A percentile compares a stretch with the other conserved stretches of the same genome.
Conservation (phyloP, 2,113 vertebrate species). For the Psittacus erithacus region DNA sequence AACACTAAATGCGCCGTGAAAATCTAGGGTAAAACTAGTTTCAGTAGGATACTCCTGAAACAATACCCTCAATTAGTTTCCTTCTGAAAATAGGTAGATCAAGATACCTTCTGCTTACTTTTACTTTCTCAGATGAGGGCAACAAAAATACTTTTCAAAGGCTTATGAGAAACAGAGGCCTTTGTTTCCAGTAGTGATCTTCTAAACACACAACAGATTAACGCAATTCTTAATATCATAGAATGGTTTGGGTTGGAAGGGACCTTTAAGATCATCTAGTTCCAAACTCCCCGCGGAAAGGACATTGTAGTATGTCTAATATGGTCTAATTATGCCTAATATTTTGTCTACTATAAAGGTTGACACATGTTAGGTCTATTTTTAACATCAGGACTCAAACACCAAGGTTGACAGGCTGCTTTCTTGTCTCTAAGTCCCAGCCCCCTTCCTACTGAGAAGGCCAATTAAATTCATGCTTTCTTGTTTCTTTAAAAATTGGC, state of each 20-base stretch:
- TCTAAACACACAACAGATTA: accelerated
- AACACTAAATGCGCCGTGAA: neutral
- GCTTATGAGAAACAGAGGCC: neutral
- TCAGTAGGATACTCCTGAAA: neutral
- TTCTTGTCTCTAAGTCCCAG: neutral
- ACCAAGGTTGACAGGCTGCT: neutral
- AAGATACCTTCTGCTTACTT: neutral
- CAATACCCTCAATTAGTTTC: neutral
- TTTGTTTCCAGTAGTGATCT: neutral
- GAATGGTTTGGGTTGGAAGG: neutral
- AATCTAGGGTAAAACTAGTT: neutral
- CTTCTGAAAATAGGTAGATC: neutral
- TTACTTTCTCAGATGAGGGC: neutral
- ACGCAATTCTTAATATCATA: neutral
- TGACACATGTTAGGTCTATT: neutral
- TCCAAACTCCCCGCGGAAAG: neutral
- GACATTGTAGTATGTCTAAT: neutral
- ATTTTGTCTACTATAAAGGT: neutral
- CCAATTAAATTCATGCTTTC: neutral
- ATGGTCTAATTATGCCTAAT: neutral
- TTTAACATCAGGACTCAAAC: neutral
- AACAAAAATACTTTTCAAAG: neutral
- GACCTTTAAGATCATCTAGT: neutral
- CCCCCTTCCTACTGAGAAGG: neutral
- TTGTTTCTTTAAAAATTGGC: neutral